Base-by-base conservation (phyloP, 92 coral and sea anemone species). In the Hydrozoanthus gracilis region DNA sequence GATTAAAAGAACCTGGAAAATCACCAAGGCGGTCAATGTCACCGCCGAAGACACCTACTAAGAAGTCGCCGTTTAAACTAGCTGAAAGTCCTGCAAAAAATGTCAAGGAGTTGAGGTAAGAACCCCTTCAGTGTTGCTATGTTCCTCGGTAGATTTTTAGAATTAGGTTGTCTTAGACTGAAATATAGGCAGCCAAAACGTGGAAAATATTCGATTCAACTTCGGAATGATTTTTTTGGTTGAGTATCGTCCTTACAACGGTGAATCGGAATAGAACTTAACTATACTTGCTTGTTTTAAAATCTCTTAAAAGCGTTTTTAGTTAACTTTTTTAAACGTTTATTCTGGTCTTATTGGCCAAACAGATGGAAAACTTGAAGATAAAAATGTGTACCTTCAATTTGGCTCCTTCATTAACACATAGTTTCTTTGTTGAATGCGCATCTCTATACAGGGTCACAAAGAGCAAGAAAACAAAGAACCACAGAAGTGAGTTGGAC, bases 401-500 rank as follows among this genome's bases (percentile, higher is more conserved):
- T 68, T 45, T 68, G 9, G 68, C 39, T 54, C 61, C 27, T 64
- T 3, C 39, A n/a, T 64, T 64, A 15, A n/a, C 11, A n/a, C 4
- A n/a, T 64, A n/a, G 20, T 54, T 54, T 8, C 9, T 2, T 54
- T 7, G 13, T 20, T 17, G 74, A 70, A 44, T 18, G 9, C 74
- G 8, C 12, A 70, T 70, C 46, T 48, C 44, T 45, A 15, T 2
- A n/a, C 60, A 78, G 83, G 61, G 46, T 27, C 44, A 35, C 69
- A 4, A 78, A 78, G 51, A 20, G 83, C 20, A 58, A 47, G 61
- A 78, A 78, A 20, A 6, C 14, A 52, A 88, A 78, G 54, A 88
- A 87, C 74, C 79, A 86, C 48, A 86, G 20, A 45, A 88, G 93
- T 48, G 95, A 94, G 73, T 86, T 92, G 61, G 98, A 94, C 71